Base-by-base conservation (phyloP, 2,113 vertebrate species). In the Orthonyx spaldingii region DNA sequence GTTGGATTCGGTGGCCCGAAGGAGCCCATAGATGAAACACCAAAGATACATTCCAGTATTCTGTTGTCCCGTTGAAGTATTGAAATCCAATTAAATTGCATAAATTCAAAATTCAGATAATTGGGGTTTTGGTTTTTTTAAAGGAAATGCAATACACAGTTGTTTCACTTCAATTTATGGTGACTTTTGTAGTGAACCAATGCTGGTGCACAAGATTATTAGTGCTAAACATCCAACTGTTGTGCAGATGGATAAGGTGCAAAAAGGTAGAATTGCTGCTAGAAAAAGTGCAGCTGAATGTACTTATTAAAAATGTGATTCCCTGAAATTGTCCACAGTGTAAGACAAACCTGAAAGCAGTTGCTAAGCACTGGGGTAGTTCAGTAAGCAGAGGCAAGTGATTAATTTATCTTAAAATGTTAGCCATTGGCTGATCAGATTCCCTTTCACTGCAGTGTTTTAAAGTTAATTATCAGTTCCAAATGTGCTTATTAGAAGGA, bases 111-210 rank as follows among this genome's bases (percentile, higher is more conserved):
- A 57, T 87, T 64, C 10, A 81, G 33, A 41, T 56, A 46, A 50
- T 59, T 53, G 30, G 10, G 5, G 4, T 13, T n/a, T 44, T 32
- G 13, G 15, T 57, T 80, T 87, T 49, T 27, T 91, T 70, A 30
- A 42, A 76, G 41, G 20, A 60, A 72, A 33, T 57, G 10, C 13
- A 53, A 0, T 44, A 19, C 10, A 9, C 0, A 0, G 15, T 55
- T 11, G 15, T 75, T 70, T 37, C 72, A n/a, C 24, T 70, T 90
- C 22, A 35, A 13, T 63, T 71, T 79, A 41, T 3, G 8, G 4
- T 69, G 46, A 11, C 18, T 55, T 44, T 30, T 63, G 16, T 68
- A 75, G 65, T 18, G 33, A 76, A 24, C 33, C 37, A 69, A 2
- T 77, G 39, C 53, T 87, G 52, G 16, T 11, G 49, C 76, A 30